Evolutionary conservation across 2,888 invertebrate species (phyloP), one percentile per base, ranked within the genome.

Genomic region (Tetragonula carbonaria): DNA sequence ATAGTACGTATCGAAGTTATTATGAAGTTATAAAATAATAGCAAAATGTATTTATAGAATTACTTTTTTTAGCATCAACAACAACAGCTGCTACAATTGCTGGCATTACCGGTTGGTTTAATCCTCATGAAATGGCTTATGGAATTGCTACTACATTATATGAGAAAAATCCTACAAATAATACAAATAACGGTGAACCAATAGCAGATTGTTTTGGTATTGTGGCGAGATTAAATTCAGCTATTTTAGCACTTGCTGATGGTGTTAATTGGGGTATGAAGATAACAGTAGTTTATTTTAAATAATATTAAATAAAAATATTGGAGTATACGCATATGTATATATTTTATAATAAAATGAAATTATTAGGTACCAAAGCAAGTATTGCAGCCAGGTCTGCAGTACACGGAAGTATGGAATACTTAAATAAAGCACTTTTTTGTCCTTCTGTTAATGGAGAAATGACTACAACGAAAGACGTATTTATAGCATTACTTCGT

Each of bases 151-250:
- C 97, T 78, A 97, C 98, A 0, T 95, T 98, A 68, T 98, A 98
- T 93, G 98, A 98, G 93, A 96, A 96, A 90, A 97, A 98, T 95
- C 97, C 98, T 88, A 95, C 97, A 68, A 97, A 97, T 78, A 96
- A 96, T 87, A 95, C 95, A 82, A 95, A 95, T 87, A 96, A 96
- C 95, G 98, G 98, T 1, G 97, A 97, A 94, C 98, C 98, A 0
- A 97, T 98, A 86, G 98, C 98, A 23, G 98, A 98, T 95, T 97
- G 98, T 90, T 98, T 97, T 95, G 98, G 97, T 1, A 95, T 98
- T 83, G 97, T 96, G 59, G 96, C 96, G 6, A 95, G 96, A 73
- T 95, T 95, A n/a, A 97, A 98, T 95, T 97, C 96, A 84, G 97
- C 97, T 23, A 95, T 98, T 80, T 95, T 98, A 94, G 97, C 97